Evolutionary conservation across 2,797 vertebrate genomes (phyloP), one percentile per base, ranked within the genome.

Genomic region (Danio aesculapii): DNA sequence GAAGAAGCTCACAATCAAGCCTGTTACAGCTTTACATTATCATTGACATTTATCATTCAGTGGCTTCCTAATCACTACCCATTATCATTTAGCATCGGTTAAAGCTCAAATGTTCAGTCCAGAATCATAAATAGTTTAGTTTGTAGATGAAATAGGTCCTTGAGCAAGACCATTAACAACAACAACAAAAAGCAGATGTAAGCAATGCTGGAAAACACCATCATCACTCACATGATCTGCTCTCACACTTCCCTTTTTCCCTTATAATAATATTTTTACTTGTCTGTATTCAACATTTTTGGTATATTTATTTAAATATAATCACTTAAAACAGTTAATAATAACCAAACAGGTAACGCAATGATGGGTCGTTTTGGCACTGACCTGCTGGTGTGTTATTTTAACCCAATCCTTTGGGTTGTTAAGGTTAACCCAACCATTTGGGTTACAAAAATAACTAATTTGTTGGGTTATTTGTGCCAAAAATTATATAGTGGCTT

Each of bases 61-160:
- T 53, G 39, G 30, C 41, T 66, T 19, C 8, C 43, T 73, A 74
- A 74, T 76, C 75, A 53, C 8, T 19, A 16, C 21, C 8, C 39
- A 55, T 76, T 57, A 77, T 58, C 63, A 47, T 30, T 21, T 6
- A 57, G n/a, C 63, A 58, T 17, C 47, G 12, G 17, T 14, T 39
- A 66, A 67, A 77, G 75, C 52, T 77, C 41, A 67, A 55, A 50
- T 43, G 43, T 53, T n/a, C 19, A 53, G 52, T 77, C 9, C 43
- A 17, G 43, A 14, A 57, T 77, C 75, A 68, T 77, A 67, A 58
- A 58, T 44, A 14, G 75, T 58, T 68, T 43, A 19, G 73, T 19
- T 52, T 47, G 43, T 8, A 58, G 52, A 77, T 57, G 75, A 58
- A 67, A 57, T 46, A 0, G 2, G 17, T 67, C 41, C 43, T 67